Evolutionary conservation across 2,888 invertebrate genomes (phyloP), one percentile per base, ranked within the genome.

Genomic region (Tholera decimalis): DNA sequence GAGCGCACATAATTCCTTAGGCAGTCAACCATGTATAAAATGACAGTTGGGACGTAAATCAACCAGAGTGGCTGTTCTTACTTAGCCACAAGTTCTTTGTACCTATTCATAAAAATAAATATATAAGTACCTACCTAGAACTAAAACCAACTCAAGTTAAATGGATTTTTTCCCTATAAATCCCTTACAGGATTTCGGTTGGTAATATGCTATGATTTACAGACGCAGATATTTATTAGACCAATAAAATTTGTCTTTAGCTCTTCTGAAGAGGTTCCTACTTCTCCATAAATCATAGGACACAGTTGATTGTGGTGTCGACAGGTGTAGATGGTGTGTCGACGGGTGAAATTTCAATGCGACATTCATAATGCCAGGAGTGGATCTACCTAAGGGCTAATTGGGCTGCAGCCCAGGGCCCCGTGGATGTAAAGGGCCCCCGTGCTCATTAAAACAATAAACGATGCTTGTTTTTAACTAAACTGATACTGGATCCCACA

Each of bases 191-290:
- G 70, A 74, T 77, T 64, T 76, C 73, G 77, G 80, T 79, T 69
- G 79, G 88, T 88, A 88, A 88, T 89, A 88, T 85, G 80, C 77
- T 82, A 82, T 86, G 88, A 89, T 89, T 89, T 88, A 89, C 86
- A 67, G 80, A 55, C 74, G 74, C 20, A 79, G 83, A 88, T 89
- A 90, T 90, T 89, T 90, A 89, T 89, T 88, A 86, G 84, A 65
- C 85, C 87, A 88, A 90, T 89, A 90, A 90, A 90, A 90, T 88
- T 89, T 88, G 88, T 89, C 89, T 84, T 85, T 80, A 83, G 69
- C 81, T 80, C 73, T 60, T 30, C 9, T 26, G 22, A 73, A 75
- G 77, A 76, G 73, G 73, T 80, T 77, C 77, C 73, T 70, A 79
- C 73, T 85, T 81, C 81, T 85, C 82, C 77, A 82, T 85, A 83